Evolutionary conservation across 2,113 vertebrate genomes (phyloP), one percentile per base, ranked within the genome.

Genomic region (Stercorarius parasiticus): DNA sequence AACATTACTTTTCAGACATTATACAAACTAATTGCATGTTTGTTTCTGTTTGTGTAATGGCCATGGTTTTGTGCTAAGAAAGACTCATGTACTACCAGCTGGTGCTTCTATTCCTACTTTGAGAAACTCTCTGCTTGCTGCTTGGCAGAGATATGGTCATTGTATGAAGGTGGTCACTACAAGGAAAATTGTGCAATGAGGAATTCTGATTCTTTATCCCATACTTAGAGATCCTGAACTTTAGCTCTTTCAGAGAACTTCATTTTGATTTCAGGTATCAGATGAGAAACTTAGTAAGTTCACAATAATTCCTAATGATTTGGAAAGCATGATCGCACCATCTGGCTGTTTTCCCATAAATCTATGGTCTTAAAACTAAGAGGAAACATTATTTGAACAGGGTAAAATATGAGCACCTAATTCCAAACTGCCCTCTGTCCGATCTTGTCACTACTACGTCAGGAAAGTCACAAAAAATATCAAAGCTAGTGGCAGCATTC

Each of bases 321-420:
- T 67, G 6, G 11, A 43, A 94, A 82, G 22, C 40, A 59, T 0
- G 0, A 55, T 6, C 53, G 45, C n/a, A 62, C 0, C 0, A 34
- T 32, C 22, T 1, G 0, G 10, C 42, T 77, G 11, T 71, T 61
- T 71, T 43, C 27, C 30, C 20, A 55, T 79, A 53, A 55, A 67
- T n/a, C 47, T 32, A 49, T 26, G 49, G 65, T 42, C 40, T 61
- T 67, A 86, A 78, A 82, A 66, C 9, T 87, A 55, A 50, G 23
- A 67, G 4, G 4, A 79, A 87, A 50, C 10, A 45, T 47, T 42
- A 12, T 30, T 79, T 29, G 6, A 87, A 50, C 4, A n/a, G 36
- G 47, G 10, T 62, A 62, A 79, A 83, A 79, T 27, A 69, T 2
- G 4, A 76, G 42, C 16, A 62, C 38, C 42, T 56, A 32, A 72